These are phyloP conservation scores for Neolamprologus variostigma DNA, from an alignment of 2,113 vertebrate genomes.

Conservation along the genomic window DNA sequence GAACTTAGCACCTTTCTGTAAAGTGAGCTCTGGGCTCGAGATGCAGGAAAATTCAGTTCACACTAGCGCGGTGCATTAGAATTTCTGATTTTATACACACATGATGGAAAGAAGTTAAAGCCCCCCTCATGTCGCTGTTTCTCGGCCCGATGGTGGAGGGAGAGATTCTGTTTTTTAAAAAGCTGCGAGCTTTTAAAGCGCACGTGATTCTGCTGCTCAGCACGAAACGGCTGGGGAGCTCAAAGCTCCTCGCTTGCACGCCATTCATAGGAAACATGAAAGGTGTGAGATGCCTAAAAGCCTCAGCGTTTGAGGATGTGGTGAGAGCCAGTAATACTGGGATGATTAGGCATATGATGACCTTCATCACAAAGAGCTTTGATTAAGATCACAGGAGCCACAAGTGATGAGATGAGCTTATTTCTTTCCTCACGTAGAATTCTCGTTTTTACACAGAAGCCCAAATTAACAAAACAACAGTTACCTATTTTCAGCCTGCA, in stretches of 20 bases:
- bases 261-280: slow-evolving; percentile 14
- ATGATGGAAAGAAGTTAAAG: neutral
- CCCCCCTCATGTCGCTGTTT: neutral
- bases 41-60: neutral
- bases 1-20: neutral
- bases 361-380: slow-evolving; percentile 4
- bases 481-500: neutral
- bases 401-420: neutral
- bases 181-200: neutral
- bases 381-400: slow-evolving; percentile 31
- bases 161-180: neutral
- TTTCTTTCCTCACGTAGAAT: neutral
- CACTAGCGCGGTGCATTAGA: neutral
- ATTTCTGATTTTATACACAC: neutral
- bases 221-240: neutral
- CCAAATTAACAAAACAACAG: neutral
- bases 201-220: neutral
- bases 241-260: neutral
- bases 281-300: slow-evolving; percentile 8
- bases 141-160: neutral
- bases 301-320: slow-evolving; percentile 18
- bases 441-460: neutral
- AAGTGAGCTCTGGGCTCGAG: neutral
- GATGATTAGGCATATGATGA: slow-evolving; percentile 5
- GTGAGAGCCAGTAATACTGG: neutral